These are phyloP conservation scores for Norana najaformis DNA, from an alignment of 2,888 invertebrate species.

Conservation along the genomic window DNA sequence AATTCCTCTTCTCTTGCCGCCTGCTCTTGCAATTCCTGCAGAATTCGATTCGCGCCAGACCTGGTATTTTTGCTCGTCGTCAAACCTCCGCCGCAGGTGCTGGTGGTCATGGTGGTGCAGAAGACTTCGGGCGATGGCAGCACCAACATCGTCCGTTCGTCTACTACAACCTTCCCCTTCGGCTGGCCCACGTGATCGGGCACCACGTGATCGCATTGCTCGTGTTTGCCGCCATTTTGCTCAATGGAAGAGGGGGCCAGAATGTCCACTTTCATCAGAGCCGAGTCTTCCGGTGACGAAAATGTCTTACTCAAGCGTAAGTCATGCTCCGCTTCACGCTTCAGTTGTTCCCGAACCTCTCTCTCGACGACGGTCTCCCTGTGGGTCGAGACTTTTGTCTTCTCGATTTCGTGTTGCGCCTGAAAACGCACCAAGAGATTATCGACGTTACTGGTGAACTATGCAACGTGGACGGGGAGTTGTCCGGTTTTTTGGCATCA, in stretches of 20 bases:
- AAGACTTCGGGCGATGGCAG: background rate
- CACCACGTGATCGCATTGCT: background rate
- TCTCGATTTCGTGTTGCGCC: background rate
- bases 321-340: background rate
- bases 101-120: slow-evolving; percentile 1
- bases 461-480: too few relatives aligned
- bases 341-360: background rate
- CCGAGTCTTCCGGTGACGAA: too few relatives aligned
- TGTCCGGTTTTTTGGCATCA: too few relatives aligned
- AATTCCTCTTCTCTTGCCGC: background rate
- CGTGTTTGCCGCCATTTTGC: background rate
- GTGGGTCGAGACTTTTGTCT: background rate
- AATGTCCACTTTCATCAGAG: background rate
- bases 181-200: background rate
- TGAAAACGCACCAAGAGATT: background rate
- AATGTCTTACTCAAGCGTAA: background rate
- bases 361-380: background rate
- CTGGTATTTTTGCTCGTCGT: background rate
- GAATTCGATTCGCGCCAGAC: background rate
- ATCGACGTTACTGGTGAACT: background rate
- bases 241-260: background rate
- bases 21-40: background rate
- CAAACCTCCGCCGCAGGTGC: background rate
- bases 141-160: background rate
- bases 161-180: background rate